Base-by-base conservation (phyloP, 2,888 invertebrate species). In the Catotricha subobsoleta region DNA sequence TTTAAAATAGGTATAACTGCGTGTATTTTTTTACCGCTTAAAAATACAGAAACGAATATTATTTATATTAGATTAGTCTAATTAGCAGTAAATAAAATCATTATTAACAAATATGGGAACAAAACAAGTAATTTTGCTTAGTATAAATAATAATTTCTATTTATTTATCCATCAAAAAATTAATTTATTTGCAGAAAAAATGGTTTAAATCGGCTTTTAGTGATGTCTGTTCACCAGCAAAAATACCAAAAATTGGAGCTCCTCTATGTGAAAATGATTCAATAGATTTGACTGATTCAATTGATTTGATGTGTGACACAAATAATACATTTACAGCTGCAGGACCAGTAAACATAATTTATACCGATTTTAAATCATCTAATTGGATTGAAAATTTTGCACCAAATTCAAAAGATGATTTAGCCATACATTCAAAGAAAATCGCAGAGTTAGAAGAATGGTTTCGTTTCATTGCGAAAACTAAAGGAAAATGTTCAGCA, bases 351-450 rank as follows among this genome's bases (percentile, higher is more conserved):
- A 13, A 8, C 25, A 36, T 36, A 19, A 23, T 36, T 25, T 10
- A 36, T 25, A 21, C 21, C 3, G 38, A 44, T 35, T 41, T 39
- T 5, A 28, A 38, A 12, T 38, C 41, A 2, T 39, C 44, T 51
- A 70, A 72, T 58, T 76, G 76, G 69, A 65, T 74, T 50, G 68
- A 71, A 46, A 62, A 60, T 46, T 72, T 79, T 57, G 65, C 68
- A 33, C 81, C 80, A 1, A 58, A 55, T 23, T 58, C 51, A 20
- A 57, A 68, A 2, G 66, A 68, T 31, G 81, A 83, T 37, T 62
- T 84, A 40, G 80, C 80, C 31, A 72, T 84, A 5, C 75, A 84
- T 54, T 62, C 67, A 44, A 84, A 80, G 57, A 84, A 84, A 59
- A 58, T 82, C 3, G 67, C 68, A 50, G 83, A 83, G 60, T 64